Percentiles rank a stretch among this genome's conserved stretches.
Conservation (phyloP, 2,888 invertebrate genomes). For the Aleiodes alternator region DNA sequence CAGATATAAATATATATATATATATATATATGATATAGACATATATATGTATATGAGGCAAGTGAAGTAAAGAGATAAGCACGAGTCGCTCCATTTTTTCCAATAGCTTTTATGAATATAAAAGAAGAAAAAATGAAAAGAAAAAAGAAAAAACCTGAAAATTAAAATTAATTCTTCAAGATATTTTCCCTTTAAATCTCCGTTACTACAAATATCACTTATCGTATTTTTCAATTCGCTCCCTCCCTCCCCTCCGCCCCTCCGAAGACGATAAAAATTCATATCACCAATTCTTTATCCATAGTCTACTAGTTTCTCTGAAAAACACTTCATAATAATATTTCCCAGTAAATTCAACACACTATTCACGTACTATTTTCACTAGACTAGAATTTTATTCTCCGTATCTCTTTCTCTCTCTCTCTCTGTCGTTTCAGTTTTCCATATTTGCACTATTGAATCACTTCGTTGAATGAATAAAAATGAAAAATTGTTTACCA, state of each 20-base stretch:
- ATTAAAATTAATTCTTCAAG: too few relatives aligned
- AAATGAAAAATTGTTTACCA: conserved; percentile 43
- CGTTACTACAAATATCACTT: too few relatives aligned
- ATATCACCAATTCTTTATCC: background rate
- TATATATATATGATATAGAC: too few relatives aligned
- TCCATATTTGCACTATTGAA: conserved; percentile 40
- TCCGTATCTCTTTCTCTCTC: background rate
- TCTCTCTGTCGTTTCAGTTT: too few relatives aligned
- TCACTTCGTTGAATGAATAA: conserved; percentile 33
- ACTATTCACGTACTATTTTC: background rate
- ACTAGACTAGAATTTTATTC: conserved; percentile 21
- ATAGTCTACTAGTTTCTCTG: too few relatives aligned
- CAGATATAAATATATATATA: too few relatives aligned
- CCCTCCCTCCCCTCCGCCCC: too few relatives aligned
- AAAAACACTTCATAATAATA: too few relatives aligned
- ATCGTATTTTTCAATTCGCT: too few relatives aligned
- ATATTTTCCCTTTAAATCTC: background rate
- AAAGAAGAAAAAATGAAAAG: background rate
- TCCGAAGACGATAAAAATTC: too few relatives aligned
- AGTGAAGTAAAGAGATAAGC: too few relatives aligned
- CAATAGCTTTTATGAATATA: background rate
- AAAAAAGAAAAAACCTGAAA: background rate
- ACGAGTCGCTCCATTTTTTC: background rate
- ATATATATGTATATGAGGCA: background rate
- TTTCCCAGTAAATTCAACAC: too few relatives aligned